These are phyloP conservation scores for Laticauda colubrina DNA, from an alignment of 2,113 vertebrate species.

Conservation along the genomic window DNA sequence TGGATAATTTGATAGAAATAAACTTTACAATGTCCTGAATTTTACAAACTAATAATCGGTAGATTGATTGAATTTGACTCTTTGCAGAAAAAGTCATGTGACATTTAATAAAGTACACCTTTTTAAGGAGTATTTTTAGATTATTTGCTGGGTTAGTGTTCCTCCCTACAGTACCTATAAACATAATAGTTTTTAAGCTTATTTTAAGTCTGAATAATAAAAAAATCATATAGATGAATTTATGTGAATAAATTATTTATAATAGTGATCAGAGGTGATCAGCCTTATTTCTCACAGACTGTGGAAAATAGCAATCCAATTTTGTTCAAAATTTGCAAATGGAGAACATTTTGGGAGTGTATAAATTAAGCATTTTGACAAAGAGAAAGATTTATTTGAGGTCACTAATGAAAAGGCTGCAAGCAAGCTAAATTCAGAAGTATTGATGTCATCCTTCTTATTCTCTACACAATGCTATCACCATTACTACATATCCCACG, in stretches of 20 bases:
- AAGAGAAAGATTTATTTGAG: background rate
- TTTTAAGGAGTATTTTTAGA: background rate
- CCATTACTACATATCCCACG: background rate
- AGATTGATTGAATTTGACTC: background rate
- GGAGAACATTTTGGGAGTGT: background rate
- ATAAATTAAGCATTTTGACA: background rate
- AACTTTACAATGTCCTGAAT: background rate
- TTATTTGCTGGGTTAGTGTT: background rate
- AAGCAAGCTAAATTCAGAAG: background rate
- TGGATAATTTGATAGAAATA: background rate
- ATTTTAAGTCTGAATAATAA: background rate
- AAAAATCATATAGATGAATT: background rate
- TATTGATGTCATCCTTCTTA: background rate
- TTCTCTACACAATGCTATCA: background rate
- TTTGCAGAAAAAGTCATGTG: background rate
- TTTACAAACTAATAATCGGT: background rate
- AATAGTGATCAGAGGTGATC: background rate
- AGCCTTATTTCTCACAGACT: background rate
- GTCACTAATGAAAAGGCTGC: background rate
- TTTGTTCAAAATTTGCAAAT: background rate
- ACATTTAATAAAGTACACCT: background rate
- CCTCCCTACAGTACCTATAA: background rate
- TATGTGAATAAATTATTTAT: background rate
- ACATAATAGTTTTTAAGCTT: background rate
- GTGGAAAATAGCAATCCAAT: background rate